These are phyloP conservation scores for Nomada flava DNA, from an alignment of 2,888 invertebrate species.

Conservation along the genomic window DNA sequence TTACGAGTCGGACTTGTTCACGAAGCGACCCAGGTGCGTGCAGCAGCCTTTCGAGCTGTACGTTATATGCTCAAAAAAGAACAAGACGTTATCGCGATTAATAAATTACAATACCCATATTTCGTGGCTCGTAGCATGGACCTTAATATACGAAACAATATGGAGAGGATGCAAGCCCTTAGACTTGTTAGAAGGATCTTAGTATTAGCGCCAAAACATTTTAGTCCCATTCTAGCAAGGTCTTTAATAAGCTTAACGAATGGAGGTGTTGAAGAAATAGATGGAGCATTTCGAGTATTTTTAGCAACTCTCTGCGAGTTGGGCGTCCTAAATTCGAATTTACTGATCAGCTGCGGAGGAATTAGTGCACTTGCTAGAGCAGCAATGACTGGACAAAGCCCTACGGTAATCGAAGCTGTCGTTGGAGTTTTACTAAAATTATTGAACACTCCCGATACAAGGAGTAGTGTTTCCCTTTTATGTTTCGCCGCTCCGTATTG, in stretches of 20 bases:
- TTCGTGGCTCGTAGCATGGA: slow-evolving; percentile 96
- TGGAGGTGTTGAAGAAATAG: slow-evolving; percentile 91
- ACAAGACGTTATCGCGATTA: slow-evolving; percentile 91
- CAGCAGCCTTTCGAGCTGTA: slow-evolving; percentile 94
- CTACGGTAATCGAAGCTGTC: slow-evolving; percentile 95
- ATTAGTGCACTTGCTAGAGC: slow-evolving; percentile 93
- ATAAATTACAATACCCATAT: slow-evolving; percentile 93
- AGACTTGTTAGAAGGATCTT: slow-evolving; percentile 92
- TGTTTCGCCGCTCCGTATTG: slow-evolving; percentile 97
- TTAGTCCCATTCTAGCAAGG: slow-evolving; percentile 91
- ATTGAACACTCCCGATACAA: slow-evolving; percentile 92
- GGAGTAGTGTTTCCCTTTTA: slow-evolving; percentile 93
- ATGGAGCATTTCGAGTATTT: slow-evolving; percentile 93
- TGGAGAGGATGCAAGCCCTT: slow-evolving; percentile 96
- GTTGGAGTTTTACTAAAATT: slow-evolving; percentile 94
- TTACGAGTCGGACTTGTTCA: slow-evolving; percentile 93
- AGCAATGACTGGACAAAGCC: slow-evolving; percentile 93
- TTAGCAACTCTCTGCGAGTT: slow-evolving; percentile 95
- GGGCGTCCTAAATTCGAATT: slow-evolving; percentile 92
- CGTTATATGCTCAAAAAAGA: slow-evolving; percentile 93
- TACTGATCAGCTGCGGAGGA: slow-evolving; percentile 93
- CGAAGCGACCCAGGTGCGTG: slow-evolving; percentile 95
- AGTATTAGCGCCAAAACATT: slow-evolving; percentile 87
- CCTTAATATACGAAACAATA: slow-evolving; percentile 94
- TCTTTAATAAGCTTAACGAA: slow-evolving; percentile 93